These are phyloP conservation scores for Papilio aristodemus DNA, from an alignment of 1,140 invertebrate species.

Conservation along the genomic window DNA sequence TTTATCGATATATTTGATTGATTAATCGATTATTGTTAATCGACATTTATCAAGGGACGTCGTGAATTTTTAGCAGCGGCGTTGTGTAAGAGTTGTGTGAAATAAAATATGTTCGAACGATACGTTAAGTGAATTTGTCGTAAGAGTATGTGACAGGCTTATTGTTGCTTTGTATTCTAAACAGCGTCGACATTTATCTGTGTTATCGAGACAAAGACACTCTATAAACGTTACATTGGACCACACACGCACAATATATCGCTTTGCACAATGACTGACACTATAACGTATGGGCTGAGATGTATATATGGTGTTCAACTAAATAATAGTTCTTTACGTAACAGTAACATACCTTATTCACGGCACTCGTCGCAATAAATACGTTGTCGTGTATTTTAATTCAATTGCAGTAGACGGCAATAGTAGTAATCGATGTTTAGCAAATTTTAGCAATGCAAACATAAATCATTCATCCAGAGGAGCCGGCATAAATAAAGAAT, in stretches of 20 bases:
- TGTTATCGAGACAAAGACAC: conserved; percentile 76
- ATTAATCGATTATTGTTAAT: conserved; percentile 67
- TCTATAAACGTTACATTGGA: conserved; percentile 74
- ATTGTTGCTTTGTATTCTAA: conserved; percentile 69
- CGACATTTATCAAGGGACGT: conserved; percentile 13
- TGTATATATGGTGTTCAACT: conserved; percentile 57
- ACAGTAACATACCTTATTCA: conserved; percentile 49
- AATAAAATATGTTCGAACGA: conserved; percentile 15
- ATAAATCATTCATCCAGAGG: too few relatives aligned
- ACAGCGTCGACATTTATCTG: conserved; percentile 75
- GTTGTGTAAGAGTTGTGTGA: conserved; percentile 17
- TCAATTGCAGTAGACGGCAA: too few relatives aligned
- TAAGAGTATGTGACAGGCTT: conserved; percentile 65
- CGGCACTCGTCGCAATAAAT: too few relatives aligned
- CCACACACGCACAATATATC: conserved; percentile 79
- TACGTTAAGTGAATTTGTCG: conserved; percentile 60
- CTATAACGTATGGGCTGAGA: conserved; percentile 71
- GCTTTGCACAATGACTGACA: conserved; percentile 66
- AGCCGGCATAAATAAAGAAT: too few relatives aligned
- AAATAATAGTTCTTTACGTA: conserved; percentile 57
- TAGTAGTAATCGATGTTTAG: too few relatives aligned
- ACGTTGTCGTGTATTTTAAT: too few relatives aligned
- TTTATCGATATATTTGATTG: conserved; percentile 71
- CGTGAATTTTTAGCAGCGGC: conserved; percentile 34
- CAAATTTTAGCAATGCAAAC: too few relatives aligned